phyloP scores from a whole-genome alignment of 2,888 invertebrate genomes.

The Eudemis profundana region DNA sequence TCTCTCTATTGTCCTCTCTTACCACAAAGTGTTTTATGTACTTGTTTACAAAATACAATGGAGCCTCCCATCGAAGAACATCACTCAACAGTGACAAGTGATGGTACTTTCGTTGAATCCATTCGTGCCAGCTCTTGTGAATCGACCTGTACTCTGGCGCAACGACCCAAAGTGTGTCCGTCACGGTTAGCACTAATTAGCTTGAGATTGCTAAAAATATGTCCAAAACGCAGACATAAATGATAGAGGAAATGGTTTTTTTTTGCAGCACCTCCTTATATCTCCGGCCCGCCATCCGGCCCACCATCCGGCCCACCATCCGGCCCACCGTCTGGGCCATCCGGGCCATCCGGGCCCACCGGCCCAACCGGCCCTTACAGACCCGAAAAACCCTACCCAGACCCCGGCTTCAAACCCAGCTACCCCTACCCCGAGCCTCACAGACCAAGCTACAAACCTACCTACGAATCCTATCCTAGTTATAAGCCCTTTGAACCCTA shows the following conservation, averaged over 20 bases:
- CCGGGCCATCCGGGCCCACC: constrained; percentile 46
- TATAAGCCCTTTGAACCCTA: constrained; percentile 56
- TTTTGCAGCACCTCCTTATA: constrained; percentile 40
- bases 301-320: constrained; percentile 33
- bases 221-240: no score
- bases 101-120: no score
- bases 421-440: constrained; percentile 47
- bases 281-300: constrained; percentile 35
- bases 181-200: no score
- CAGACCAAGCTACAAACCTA: constrained; percentile 45
- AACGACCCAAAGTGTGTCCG: no score
- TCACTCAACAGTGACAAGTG: no score
- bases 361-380: constrained; percentile 49
- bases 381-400: constrained; percentile 54
- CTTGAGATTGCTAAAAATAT: no score
- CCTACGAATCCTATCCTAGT: constrained; percentile 55
- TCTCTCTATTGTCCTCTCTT: no score
- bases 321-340: constrained; percentile 22
- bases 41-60: no score
- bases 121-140: no score
- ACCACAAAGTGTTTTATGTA: no score
- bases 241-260: not conserved
- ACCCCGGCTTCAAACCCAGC: constrained; percentile 52
- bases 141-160: no score
- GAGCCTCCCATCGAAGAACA: no score